Percentiles rank a stretch among this genome's conserved stretches.
phyloP scores from a whole-genome alignment of 2,888 invertebrate genomes.

The Monoplex corrugatus region DNA sequence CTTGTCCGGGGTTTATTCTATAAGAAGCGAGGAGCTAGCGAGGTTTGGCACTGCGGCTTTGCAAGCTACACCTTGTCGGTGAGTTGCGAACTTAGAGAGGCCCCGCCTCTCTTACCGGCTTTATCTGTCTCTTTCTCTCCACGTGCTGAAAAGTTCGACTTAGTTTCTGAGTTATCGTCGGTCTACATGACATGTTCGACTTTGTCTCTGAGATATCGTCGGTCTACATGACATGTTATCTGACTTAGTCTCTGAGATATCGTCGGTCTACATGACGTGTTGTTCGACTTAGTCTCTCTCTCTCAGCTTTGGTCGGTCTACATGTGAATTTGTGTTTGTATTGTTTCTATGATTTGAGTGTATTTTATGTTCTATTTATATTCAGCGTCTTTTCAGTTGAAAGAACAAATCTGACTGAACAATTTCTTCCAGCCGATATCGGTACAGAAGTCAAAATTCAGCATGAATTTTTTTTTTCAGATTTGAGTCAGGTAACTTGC shows the following conservation, averaged over 20 bases:
- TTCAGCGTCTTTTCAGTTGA: no score
- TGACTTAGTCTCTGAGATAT: neutral
- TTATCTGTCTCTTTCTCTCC: neutral
- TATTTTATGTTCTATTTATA: no score
- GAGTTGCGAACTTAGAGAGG: neutral
- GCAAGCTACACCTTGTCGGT: neutral
- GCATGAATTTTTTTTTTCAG: no score
- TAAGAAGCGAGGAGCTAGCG: constrained; percentile 60
- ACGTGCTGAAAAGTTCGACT: neutral
- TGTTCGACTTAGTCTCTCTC: neutral
- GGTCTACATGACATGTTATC: neutral
- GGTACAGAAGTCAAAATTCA: no score
- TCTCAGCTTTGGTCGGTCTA: no score
- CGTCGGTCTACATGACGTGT: neutral
- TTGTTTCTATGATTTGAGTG: no score
- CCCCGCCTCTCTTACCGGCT: neutral
- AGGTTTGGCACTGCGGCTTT: constrained; percentile 64
- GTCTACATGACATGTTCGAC: neutral
- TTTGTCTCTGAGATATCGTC: neutral
- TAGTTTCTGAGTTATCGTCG: neutral
- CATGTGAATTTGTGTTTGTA: no score
- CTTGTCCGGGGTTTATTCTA: constrained; percentile 76
- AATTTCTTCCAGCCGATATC: no score
- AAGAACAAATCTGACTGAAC: no score
- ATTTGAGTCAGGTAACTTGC: no score